Percentiles rank a stretch among this genome's conserved stretches.
phyloP scores from a whole-genome alignment of 2,888 invertebrate species.

The Cepaea hortensis region DNA sequence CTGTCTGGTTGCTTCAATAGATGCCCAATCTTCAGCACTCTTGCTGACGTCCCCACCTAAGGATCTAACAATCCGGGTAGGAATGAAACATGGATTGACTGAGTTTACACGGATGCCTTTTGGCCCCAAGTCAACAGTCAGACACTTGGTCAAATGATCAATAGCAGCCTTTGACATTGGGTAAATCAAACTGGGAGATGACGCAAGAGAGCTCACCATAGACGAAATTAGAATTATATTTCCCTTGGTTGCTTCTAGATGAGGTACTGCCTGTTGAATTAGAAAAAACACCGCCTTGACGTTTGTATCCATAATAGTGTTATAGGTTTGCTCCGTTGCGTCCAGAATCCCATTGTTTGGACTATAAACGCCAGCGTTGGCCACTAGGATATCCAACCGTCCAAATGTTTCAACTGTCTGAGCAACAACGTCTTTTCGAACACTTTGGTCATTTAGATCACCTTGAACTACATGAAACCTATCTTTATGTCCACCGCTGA shows the following conservation, averaged over 20 bases:
- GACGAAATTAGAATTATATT: conserved; percentile 39
- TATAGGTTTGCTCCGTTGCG: conserved; percentile 20
- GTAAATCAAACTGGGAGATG: not conserved
- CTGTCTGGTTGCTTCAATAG: too few relatives aligned
- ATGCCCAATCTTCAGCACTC: not conserved
- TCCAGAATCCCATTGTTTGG: not conserved
- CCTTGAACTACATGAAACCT: not conserved
- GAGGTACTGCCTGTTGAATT: conserved; percentile 34
- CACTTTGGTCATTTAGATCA: not conserved
- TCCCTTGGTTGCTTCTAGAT: conserved; percentile 32
- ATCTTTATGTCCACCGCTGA: conserved; percentile 3
- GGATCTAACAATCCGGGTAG: not conserved
- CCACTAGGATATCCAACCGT: conserved; percentile 23
- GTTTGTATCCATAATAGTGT: not conserved
- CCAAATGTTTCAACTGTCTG: not conserved
- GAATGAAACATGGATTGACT: conserved; percentile 16
- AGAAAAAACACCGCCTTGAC: conserved; percentile 27
- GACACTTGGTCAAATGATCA: conserved; percentile 6
- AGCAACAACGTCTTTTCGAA: not conserved
- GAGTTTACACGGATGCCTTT: conserved; percentile 25
- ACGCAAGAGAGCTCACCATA: not conserved
- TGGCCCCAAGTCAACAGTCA: conserved; percentile 5
- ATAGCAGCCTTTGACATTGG: conserved; percentile 28
- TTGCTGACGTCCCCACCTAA: not conserved
- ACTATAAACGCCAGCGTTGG: conserved; percentile 9